Evolutionary conservation across 2,797 vertebrate species (phyloP), one percentile per base, ranked within the genome.

Genomic region (Ctenopoma multispine): DNA sequence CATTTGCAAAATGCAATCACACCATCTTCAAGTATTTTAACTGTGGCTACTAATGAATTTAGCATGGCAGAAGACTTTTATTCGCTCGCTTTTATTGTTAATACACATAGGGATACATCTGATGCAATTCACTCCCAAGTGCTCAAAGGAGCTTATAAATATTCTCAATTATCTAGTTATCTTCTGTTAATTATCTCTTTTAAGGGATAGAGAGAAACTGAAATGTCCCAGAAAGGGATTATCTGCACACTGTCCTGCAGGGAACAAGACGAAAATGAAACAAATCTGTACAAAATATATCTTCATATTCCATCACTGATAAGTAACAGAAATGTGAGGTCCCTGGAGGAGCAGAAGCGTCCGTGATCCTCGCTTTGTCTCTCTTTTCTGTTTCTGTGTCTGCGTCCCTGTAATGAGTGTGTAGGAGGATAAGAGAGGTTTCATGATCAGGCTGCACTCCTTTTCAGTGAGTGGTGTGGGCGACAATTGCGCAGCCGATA

Each of bases 391-490:
- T 67, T 21, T 69, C 48, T 41, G 57, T 51, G 75, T 79, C 72
- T 74, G 55, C 23, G 2, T 79, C 31, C 24, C 44, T 74, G 72
- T 89, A 82, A 89, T 84, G 87, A 86, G 65, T 69, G 85, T 85
- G 90, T 90, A 72, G 90, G 90, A 87, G 81, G 90, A 89, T 83
- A 41, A 85, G 82, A 88, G 82, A 27, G 71, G 77, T 63, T 85
- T 85, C 76, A 86, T 40, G 79, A 84, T 67, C 78, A 70, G 69
- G 73, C 80, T 58, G 74, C 43, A 29, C 75, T 72, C 76, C 56
- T 84, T 79, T 75, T 82, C 62, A 75, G 24, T 1, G 21, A 75
- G 58, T 4, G 55, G 75, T 80, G 88, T 90, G 87, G 91, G 90
- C 75, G 84, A 70, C 18, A 15, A 63, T 51, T 20, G 14, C 82